A percentile compares a stretch with the other conserved stretches of the same genome.
These are phyloP conservation scores for Drosophila sp. DNA, from an alignment of 1,140 invertebrate species.

Conservation along the genomic window DNA sequence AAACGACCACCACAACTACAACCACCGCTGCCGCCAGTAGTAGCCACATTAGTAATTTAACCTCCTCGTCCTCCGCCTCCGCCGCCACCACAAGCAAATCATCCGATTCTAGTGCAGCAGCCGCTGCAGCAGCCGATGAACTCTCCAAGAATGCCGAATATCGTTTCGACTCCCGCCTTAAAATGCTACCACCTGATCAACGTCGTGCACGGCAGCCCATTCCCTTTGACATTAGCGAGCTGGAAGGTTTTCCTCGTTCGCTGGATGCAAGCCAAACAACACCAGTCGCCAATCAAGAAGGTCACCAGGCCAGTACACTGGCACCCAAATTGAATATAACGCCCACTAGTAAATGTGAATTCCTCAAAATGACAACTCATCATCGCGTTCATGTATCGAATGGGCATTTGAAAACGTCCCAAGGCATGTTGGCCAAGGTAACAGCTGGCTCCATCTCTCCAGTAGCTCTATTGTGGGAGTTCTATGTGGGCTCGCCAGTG, in stretches of 20 bases:
- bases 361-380: constrained; percentile 65
- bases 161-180: constrained; percentile 38
- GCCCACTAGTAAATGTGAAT: constrained; percentile 62
- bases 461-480: constrained; percentile 52
- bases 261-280: not conserved
- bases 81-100: not conserved
- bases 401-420: constrained; percentile 63
- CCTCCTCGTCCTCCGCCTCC: not conserved
- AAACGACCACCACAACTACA: constrained; percentile 15
- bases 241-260: not conserved
- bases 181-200: constrained; percentile 20
- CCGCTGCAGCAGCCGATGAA: constrained; percentile 21
- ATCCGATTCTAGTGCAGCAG: too few species aligned
- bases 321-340: constrained; percentile 66
- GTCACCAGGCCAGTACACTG: constrained; percentile 53
- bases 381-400: constrained; percentile 75
- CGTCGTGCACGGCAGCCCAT: constrained; percentile 26
- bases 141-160: constrained; percentile 31
- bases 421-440: constrained; percentile 70
- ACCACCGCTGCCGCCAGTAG: not conserved
- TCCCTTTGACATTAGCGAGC: constrained; percentile 14
- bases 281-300: constrained; percentile 14
- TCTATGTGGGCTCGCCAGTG: constrained; percentile 71
- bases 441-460: constrained; percentile 37
- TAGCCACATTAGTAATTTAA: too few species aligned